phyloP scores from a whole-genome alignment of 2,888 invertebrate species.

The Labia minor region DNA sequence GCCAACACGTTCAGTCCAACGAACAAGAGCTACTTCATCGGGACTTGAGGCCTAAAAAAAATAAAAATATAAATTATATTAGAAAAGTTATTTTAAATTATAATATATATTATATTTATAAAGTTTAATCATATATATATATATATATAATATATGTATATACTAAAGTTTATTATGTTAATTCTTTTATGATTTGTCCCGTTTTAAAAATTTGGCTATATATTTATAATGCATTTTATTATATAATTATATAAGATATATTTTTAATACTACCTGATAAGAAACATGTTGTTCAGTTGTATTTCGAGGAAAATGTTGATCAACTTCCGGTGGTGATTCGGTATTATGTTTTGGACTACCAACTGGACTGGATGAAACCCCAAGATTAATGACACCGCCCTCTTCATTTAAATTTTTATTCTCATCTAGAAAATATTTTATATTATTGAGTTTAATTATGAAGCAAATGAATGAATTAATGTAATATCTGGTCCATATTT shows the following conservation, averaged over 20 bases:
- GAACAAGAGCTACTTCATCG: conserved; percentile 63
- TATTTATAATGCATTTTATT: too few species aligned
- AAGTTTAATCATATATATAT: too few species aligned
- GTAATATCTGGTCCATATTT: too few species aligned
- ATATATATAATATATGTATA: too few species aligned
- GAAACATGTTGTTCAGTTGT: neutral
- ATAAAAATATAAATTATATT: neutral
- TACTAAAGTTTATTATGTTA: too few species aligned
- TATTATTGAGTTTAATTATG: too few species aligned
- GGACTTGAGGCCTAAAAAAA: conserved; percentile 54
- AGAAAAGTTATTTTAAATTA: neutral
- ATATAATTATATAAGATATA: too few species aligned
- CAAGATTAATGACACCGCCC: neutral
- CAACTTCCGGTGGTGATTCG: neutral
- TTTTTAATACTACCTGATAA: neutral
- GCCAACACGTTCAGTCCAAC: conserved; percentile 61
- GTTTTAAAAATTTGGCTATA: too few species aligned
- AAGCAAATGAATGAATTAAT: too few species aligned
- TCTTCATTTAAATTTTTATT: neutral
- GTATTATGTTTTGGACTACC: neutral
- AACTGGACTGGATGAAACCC: neutral
- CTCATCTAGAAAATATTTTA: too few species aligned
- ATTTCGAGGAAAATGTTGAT: neutral
- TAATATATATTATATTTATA: neutral
- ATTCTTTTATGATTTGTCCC: too few species aligned